phyloP scores from a whole-genome alignment of 2,113 vertebrate species.

The Nycticorax nycticorax region DNA sequence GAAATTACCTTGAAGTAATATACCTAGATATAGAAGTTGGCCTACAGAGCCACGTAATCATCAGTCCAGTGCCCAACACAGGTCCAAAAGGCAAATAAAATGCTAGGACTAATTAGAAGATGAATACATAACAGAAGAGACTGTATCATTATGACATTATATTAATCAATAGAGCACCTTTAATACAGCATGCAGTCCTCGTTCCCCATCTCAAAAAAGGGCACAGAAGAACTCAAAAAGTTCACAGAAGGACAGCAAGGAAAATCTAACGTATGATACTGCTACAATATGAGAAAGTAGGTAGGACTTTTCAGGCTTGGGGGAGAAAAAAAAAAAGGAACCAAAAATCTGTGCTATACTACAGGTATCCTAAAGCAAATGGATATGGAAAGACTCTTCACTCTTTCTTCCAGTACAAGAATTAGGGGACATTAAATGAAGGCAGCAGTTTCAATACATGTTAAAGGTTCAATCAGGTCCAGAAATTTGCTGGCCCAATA shows the following conservation, averaged over 20 bases:
- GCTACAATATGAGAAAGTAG: background rate
- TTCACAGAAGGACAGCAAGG: background rate
- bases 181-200: background rate
- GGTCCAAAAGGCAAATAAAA: conserved; percentile 14
- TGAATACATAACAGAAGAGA: background rate
- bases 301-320: background rate
- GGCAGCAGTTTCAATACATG: background rate
- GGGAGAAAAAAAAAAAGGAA: background rate
- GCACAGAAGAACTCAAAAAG: background rate
- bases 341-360: background rate
- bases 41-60: background rate
- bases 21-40: background rate
- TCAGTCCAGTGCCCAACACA: background rate
- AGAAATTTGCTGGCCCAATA: background rate
- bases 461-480: background rate
- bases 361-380: background rate
- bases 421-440: background rate
- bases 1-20: background rate
- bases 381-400: background rate
- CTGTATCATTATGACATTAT: background rate
- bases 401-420: background rate
- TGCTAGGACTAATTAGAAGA: background rate
- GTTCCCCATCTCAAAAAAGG: background rate
- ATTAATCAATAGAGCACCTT: background rate
- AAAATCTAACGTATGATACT: background rate